phyloP scores from a whole-genome alignment of 1,140 invertebrate species.

The Sminthurinus signatus region DNA sequence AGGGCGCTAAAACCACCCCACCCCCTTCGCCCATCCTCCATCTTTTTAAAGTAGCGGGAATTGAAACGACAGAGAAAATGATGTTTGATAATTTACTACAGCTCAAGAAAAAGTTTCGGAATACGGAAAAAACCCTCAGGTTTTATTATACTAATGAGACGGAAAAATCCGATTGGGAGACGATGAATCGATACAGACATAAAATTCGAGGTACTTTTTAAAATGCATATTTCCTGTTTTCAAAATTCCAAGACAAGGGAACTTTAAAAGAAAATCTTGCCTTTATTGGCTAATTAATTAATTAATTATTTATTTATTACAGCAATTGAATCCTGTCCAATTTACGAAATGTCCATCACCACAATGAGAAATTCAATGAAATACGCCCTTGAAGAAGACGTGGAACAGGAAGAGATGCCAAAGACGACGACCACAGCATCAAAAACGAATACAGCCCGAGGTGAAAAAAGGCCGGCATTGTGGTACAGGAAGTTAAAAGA shows the following conservation, averaged over 20 bases:
- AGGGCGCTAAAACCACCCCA: not conserved
- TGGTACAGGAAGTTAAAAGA: constrained; percentile 30
- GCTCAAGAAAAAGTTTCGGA: constrained; percentile 23
- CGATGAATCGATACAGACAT: constrained; percentile 11
- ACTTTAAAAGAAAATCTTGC: not conserved
- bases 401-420: not conserved
- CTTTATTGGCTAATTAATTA: not conserved
- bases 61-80: constrained; percentile 19
- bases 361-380: constrained; percentile 11
- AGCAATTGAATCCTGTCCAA: constrained; percentile 15
- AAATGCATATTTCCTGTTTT: not conserved
- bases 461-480: constrained; percentile 13
- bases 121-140: constrained; percentile 13
- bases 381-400: not conserved
- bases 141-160: constrained; percentile 26
- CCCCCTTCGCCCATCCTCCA: constrained; percentile 9
- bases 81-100: constrained; percentile 19
- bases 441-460: not conserved
- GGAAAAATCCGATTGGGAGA: constrained; percentile 29
- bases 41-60: constrained; percentile 19
- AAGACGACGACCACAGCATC: not conserved
- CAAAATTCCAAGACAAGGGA: not conserved
- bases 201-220: constrained; percentile 20
- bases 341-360: constrained; percentile 21
- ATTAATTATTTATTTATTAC: not conserved